phyloP scores from a whole-genome alignment of 2,888 invertebrate genomes.

The Salticus scenicus region DNA sequence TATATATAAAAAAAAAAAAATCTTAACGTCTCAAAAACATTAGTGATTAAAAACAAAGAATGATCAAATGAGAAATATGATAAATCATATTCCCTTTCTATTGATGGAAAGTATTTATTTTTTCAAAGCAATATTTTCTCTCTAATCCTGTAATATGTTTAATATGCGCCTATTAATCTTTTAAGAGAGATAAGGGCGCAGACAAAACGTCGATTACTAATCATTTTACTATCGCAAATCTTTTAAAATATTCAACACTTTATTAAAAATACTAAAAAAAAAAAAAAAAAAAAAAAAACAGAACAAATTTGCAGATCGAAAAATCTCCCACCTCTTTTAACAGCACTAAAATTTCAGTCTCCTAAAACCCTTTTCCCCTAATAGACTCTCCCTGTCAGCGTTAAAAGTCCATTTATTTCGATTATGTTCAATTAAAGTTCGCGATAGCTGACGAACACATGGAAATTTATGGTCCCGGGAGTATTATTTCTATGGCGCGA shows the following conservation, averaged over 20 bases:
- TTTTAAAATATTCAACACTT: background rate
- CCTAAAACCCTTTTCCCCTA: background rate
- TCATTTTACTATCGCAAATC: background rate
- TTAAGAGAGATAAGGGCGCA: no score
- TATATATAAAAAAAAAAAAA: no score
- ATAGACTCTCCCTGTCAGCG: slow-evolving; percentile 29
- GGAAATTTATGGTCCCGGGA: slow-evolving; percentile 55
- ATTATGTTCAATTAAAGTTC: slow-evolving; percentile 64
- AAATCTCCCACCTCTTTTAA: background rate
- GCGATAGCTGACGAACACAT: slow-evolving; percentile 48
- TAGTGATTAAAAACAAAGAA: no score
- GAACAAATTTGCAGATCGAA: background rate
- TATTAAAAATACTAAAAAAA: no score
- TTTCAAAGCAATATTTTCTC: no score
- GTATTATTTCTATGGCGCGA: slow-evolving; percentile 54
- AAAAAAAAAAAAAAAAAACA: background rate
- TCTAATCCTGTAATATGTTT: no score
- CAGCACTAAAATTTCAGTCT: slow-evolving; percentile 29
- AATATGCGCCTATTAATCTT: no score
- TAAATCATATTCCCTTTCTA: no score
- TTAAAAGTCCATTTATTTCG: slow-evolving; percentile 57
- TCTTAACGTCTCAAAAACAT: no score
- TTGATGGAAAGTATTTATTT: no score
- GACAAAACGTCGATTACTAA: no score
- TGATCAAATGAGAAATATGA: no score